phyloP scores from a whole-genome alignment of 2,888 invertebrate species.

The Ischnus inquisitorius region DNA sequence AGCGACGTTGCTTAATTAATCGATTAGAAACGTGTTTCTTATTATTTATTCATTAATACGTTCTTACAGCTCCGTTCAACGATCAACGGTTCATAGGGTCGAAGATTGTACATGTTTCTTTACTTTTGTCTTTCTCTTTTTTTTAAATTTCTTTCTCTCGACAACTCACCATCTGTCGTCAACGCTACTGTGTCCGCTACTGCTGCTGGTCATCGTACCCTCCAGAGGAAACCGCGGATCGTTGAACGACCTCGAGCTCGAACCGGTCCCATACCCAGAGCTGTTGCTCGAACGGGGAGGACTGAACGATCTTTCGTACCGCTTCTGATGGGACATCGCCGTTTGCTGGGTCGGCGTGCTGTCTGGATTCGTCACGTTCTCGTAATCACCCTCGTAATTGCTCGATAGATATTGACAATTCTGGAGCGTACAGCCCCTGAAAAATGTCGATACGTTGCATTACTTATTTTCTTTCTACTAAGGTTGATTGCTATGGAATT shows the following conservation, averaged over 20 bases:
- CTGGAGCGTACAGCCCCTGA: constrained; percentile 88
- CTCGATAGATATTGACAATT: constrained; percentile 89
- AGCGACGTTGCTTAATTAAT: constrained; percentile 61
- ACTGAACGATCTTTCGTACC: constrained; percentile 91
- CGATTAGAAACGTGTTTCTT: constrained; percentile 31
- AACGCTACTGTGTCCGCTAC: constrained; percentile 88
- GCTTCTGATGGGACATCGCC: constrained; percentile 88
- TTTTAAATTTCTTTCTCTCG: constrained; percentile 41
- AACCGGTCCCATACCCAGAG: constrained; percentile 94
- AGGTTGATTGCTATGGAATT: too few species aligned
- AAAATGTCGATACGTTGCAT: constrained; percentile 55
- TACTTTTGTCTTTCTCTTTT: constrained; percentile 25
- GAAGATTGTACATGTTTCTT: constrained; percentile 30
- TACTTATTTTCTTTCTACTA: too few species aligned
- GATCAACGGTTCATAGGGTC: constrained; percentile 65
- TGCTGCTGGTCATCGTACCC: constrained; percentile 88
- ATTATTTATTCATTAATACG: constrained; percentile 23
- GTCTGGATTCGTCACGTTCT: constrained; percentile 88
- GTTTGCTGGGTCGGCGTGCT: constrained; percentile 84
- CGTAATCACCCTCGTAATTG: constrained; percentile 89
- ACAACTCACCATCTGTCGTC: constrained; percentile 88
- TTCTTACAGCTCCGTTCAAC: constrained; percentile 67
- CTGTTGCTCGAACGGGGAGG: constrained; percentile 94
- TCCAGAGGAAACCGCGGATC: constrained; percentile 84
- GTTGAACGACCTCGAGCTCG: constrained; percentile 84